These are phyloP conservation scores for Parambassis ranga DNA, from an alignment of 2,797 vertebrate species.

Conservation along the genomic window DNA sequence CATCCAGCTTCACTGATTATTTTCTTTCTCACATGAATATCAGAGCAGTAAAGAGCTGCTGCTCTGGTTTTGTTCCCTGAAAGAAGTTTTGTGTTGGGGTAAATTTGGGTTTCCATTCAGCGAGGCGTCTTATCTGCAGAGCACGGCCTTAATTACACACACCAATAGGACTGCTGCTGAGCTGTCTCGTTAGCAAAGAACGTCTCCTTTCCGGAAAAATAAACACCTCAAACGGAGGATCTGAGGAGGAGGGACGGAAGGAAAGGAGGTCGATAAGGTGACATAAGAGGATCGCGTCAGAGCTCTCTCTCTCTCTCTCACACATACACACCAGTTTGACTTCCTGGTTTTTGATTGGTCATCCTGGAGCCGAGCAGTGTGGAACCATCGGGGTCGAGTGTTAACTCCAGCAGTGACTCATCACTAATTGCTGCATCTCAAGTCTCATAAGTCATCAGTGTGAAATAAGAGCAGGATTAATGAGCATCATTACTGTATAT, in stretches of 20 bases:
- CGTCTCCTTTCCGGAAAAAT: slow-evolving; percentile 11
- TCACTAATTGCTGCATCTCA: slow-evolving; percentile 39
- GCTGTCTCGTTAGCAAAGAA: slow-evolving; percentile 30
- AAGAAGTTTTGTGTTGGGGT: neutral
- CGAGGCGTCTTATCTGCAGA: neutral
- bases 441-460: slow-evolving; percentile 17
- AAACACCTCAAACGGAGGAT: slow-evolving; percentile 29
- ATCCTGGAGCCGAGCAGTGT: neutral
- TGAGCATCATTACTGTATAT: slow-evolving; percentile 38
- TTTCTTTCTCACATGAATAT: neutral
- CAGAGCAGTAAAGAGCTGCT: neutral
- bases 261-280: slow-evolving; percentile 11
- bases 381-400: neutral
- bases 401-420: slow-evolving; percentile 57
- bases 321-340: neutral
- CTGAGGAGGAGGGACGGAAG: slow-evolving; percentile 4
- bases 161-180: neutral
- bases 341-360: slow-evolving; percentile 31
- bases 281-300: slow-evolving; percentile 10
- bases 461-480: slow-evolving; percentile 46
- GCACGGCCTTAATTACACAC: slow-evolving; percentile 38
- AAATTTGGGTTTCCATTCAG: slow-evolving; percentile 13
- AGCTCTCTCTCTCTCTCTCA: neutral
- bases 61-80: neutral
- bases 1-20: neutral